A percentile compares a stretch with the other conserved stretches of the same genome.
These are phyloP conservation scores for Caenorhabditis sinica DNA, from an alignment of 2,888 invertebrate genomes.

Conservation along the genomic window DNA sequence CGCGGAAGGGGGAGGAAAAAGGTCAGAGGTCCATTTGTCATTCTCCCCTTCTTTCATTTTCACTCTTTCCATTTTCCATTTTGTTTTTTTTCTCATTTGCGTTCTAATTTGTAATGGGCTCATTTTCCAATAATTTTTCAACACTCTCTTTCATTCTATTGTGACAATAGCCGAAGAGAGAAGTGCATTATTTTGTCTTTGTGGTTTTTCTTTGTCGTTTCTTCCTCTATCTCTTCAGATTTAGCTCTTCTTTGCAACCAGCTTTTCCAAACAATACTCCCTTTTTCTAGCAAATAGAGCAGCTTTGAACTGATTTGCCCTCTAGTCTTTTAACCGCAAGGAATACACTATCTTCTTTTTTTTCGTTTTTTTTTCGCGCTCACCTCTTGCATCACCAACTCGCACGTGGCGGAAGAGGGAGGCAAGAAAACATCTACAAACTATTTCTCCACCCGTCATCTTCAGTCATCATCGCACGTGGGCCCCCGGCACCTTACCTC, in stretches of 20 bases:
- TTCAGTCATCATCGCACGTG: constrained; percentile 62
- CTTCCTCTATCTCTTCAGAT: constrained; percentile 37
- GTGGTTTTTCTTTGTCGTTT: not conserved
- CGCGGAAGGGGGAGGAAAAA: not conserved
- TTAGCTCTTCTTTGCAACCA: constrained; percentile 1
- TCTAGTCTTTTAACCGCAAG: constrained; percentile 25
- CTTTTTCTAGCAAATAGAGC: constrained; percentile 39
- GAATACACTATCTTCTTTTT: constrained; percentile 35
- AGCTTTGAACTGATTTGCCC: constrained; percentile 51
- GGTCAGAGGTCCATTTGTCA: not conserved
- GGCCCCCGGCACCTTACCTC: constrained; percentile 22
- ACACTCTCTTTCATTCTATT: too few relatives aligned
- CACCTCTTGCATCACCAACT: constrained; percentile 48
- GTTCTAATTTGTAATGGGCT: too few relatives aligned
- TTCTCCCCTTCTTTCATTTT: not conserved
- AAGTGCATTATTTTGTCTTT: not conserved
- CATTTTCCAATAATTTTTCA: too few relatives aligned
- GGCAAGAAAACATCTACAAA: constrained; percentile 62
- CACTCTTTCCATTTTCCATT: not conserved
- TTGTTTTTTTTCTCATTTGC: too few relatives aligned
- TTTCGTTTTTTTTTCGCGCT: not conserved
- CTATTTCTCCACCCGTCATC: constrained; percentile 52
- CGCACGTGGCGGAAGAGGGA: constrained; percentile 51
- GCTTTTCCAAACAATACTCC: constrained; percentile 44
- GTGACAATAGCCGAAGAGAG: not conserved